Evolutionary conservation across 2,113 vertebrate genomes (phyloP).

Genomic region (Petrocephalus zakoni): DNA sequence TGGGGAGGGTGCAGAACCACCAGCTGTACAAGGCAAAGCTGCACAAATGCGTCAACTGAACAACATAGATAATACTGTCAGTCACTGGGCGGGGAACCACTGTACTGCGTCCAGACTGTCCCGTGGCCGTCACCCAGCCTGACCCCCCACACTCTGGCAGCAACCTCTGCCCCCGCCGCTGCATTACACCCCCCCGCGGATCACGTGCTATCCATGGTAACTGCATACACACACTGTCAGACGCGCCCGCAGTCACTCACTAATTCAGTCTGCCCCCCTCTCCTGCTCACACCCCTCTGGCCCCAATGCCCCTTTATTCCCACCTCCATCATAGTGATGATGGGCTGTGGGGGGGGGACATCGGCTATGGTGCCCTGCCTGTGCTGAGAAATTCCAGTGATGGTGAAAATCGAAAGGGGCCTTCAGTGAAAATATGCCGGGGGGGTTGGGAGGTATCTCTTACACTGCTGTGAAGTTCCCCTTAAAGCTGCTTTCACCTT

Average conservation of each 20-base stretch:
- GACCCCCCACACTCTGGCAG: too few relatives aligned
- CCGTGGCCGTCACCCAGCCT: background rate
- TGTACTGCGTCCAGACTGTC: background rate
- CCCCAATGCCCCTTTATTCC: background rate
- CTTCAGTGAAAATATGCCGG: background rate
- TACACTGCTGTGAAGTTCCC: background rate
- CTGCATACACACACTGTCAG: background rate
- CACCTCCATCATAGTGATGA: background rate
- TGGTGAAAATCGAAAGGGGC: conserved; percentile 4
- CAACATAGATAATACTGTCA: background rate
- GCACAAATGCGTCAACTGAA: background rate
- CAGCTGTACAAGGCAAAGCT: background rate
- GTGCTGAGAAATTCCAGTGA: background rate
- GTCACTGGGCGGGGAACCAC: background rate
- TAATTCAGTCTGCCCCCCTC: background rate
- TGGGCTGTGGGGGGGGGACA: background rate
- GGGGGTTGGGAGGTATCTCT: too few relatives aligned
- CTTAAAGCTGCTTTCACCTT: background rate
- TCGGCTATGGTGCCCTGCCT: background rate
- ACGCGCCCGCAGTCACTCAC: background rate
- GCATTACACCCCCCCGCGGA: background rate
- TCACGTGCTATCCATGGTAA: background rate
- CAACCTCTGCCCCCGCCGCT: background rate
- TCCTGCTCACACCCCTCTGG: background rate
- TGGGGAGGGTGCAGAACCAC: background rate